These are phyloP conservation scores for Leucophenga varia DNA, from an alignment of 1,140 invertebrate species.

Conservation along the genomic window DNA sequence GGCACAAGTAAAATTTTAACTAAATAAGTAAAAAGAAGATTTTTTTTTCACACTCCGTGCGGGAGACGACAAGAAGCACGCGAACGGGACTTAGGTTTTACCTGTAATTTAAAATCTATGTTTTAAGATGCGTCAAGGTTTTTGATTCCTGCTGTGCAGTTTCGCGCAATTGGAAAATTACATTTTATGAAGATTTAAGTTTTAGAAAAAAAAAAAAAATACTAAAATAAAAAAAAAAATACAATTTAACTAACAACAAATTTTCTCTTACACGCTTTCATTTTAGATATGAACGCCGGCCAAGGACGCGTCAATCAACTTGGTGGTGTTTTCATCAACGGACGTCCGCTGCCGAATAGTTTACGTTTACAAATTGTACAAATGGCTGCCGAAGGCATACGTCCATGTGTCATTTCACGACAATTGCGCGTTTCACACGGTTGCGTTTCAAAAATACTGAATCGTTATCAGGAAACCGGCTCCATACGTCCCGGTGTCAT, in stretches of 20 bases:
- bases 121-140: not conserved
- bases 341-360: conserved; percentile 76
- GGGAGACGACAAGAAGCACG: conserved; percentile 17
- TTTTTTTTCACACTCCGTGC: conserved; percentile 16
- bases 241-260: too few relatives aligned
- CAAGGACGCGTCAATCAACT: conserved; percentile 83
- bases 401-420: conserved; percentile 79
- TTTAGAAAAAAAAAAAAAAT: too few relatives aligned
- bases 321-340: conserved; percentile 83
- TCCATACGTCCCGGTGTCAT: conserved; percentile 80
- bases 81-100: not conserved
- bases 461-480: conserved; percentile 82
- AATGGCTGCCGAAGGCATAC: conserved; percentile 75
- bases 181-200: not conserved
- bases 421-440: conserved; percentile 80
- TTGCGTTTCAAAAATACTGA: conserved; percentile 81
- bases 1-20: conserved; percentile 24
- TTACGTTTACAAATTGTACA: conserved; percentile 80
- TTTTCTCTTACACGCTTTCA: conserved; percentile 10
- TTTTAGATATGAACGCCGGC: conserved; percentile 60
- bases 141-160: conserved; percentile 4
- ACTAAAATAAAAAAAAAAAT: too few relatives aligned
- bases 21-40: too few relatives aligned
- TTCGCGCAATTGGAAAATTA: conserved; percentile 22
- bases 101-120: too few relatives aligned